phyloP scores from a whole-genome alignment of 2,113 vertebrate species.

The Athene cunicularia region DNA sequence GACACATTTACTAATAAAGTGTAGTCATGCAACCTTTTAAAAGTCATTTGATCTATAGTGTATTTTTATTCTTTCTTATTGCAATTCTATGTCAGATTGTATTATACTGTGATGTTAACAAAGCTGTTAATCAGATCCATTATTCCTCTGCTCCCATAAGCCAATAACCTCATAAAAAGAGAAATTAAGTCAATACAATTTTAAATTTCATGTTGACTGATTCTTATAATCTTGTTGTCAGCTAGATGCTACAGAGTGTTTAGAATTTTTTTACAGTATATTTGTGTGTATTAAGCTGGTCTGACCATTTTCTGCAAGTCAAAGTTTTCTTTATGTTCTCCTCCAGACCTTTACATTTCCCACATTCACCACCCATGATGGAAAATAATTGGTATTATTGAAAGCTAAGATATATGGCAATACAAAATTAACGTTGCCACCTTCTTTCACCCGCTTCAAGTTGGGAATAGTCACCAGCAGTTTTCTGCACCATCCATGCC shows the following conservation, averaged over 20 bases:
- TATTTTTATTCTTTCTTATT: neutral
- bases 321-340: neutral
- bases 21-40: neutral
- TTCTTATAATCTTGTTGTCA: neutral
- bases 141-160: neutral
- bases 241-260: neutral
- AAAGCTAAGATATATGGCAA: neutral
- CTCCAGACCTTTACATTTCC: neutral
- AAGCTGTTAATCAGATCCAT: neutral
- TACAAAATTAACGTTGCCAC: neutral
- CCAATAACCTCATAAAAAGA: neutral
- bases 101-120: neutral
- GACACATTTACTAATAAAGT: neutral
- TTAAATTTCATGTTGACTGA: neutral
- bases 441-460: neutral
- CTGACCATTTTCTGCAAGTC: neutral
- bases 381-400: neutral
- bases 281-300: neutral
- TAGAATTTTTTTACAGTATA: neutral
- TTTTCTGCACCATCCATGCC: neutral
- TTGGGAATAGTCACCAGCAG: neutral
- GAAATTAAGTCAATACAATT: neutral
- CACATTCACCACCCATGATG: neutral
- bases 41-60: neutral
- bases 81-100: accelerated